These are phyloP conservation scores for Porphyrio hochstetteri DNA, from an alignment of 2,113 vertebrate species.

Conservation along the genomic window DNA sequence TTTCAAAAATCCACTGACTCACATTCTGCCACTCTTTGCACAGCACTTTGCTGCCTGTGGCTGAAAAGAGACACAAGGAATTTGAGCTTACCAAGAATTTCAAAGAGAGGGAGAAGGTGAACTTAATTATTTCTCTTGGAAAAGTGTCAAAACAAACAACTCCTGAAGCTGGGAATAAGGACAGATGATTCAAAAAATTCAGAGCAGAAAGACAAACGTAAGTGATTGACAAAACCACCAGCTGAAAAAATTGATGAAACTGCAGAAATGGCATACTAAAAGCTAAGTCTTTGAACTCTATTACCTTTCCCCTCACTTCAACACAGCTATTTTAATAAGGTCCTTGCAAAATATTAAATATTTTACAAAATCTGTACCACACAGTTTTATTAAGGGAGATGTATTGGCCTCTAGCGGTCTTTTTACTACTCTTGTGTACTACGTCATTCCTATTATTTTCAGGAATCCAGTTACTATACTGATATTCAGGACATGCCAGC, in stretches of 20 bases:
- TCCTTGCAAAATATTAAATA: neutral
- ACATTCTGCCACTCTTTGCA: neutral
- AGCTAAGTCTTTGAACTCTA: neutral
- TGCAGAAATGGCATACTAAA: neutral
- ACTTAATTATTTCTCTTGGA: neutral
- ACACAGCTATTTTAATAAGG: neutral
- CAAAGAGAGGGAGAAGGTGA: neutral
- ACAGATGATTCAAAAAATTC: neutral
- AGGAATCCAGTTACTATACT: neutral
- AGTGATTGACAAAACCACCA: neutral
- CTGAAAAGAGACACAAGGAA: neutral
- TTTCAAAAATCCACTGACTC: neutral
- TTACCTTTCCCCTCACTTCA: neutral
- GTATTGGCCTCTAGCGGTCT: neutral
- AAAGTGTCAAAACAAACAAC: neutral
- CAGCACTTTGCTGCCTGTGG: neutral
- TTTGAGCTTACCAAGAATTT: neutral
- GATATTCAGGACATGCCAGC: neutral
- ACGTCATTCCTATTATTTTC: neutral
- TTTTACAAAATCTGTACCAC: neutral
- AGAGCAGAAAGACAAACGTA: neutral
- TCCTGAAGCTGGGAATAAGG: neutral
- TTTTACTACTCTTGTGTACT: neutral
- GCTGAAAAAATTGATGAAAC: neutral
- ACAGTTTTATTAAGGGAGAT: neutral